Evolutionary conservation across 2,113 vertebrate species (phyloP).

Genomic region (Plotosus lineatus): DNA sequence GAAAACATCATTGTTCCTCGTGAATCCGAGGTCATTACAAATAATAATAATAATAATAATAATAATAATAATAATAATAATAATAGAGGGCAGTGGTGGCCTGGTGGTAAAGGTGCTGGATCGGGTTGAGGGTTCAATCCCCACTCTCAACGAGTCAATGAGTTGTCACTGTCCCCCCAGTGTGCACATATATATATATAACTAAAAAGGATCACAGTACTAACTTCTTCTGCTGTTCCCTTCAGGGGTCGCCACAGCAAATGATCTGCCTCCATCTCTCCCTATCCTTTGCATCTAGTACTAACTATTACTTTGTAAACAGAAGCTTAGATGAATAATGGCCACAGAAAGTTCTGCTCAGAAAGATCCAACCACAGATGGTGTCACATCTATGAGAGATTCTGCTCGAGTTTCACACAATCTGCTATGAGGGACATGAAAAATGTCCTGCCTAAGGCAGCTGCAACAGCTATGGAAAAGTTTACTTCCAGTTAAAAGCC

Average conservation of each 20-base stretch:
- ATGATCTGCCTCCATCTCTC: too few relatives aligned
- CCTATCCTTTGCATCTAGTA: too few relatives aligned
- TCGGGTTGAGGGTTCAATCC: too few relatives aligned
- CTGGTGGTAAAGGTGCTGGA: too few relatives aligned
- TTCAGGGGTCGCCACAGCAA: too few relatives aligned
- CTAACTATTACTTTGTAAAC: neutral
- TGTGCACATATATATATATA: neutral
- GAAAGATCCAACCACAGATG: slow-evolving; percentile 8
- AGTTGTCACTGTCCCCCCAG: too few relatives aligned
- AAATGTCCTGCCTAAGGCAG: slow-evolving; percentile 20
- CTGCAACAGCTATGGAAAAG: slow-evolving; percentile 1
- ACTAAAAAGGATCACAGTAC: neutral
- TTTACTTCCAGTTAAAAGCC: neutral
- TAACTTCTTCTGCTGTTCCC: too few relatives aligned
- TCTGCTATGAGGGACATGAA: slow-evolving; percentile 22
- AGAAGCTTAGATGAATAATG: slow-evolving; percentile 13
- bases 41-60: too few relatives aligned
- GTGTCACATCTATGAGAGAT: neutral
- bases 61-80: neutral
- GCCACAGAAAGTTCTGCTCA: neutral
- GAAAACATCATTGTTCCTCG: too few relatives aligned
- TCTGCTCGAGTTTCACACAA: slow-evolving; percentile 29
- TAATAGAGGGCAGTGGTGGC: too few relatives aligned
- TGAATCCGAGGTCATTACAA: too few relatives aligned
- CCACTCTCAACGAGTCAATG: too few relatives aligned